phyloP scores from a whole-genome alignment of 2,888 invertebrate genomes.

The Bellardia pandia region DNA sequence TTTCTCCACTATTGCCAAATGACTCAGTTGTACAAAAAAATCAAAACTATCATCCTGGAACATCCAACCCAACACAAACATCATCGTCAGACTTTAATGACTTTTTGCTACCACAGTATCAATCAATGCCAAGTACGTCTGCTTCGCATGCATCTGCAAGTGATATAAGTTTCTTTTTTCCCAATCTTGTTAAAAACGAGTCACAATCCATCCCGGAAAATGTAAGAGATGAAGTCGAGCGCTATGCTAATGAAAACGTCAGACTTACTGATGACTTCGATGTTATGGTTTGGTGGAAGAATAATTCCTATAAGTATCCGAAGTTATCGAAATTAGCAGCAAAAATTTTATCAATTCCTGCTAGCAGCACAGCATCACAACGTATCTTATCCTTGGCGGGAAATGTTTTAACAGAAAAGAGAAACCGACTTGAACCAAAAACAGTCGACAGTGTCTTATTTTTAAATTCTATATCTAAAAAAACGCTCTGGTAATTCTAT shows the following conservation, averaged over 20 bases:
- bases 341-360: conserved; percentile 37
- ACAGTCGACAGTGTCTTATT: neutral
- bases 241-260: conserved; percentile 50
- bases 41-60: neutral
- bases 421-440: neutral
- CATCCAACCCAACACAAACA: neutral
- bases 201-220: neutral
- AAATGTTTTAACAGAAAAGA: conserved; percentile 31
- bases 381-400: conserved; percentile 4
- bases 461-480: neutral
- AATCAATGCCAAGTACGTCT: neutral
- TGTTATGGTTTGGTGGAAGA: conserved; percentile 58
- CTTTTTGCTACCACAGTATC: neutral
- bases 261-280: conserved; percentile 58
- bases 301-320: conserved; percentile 60
- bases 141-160: neutral
- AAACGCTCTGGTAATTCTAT: neutral
- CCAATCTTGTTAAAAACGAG: neutral
- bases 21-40: neutral
- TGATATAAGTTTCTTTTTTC: neutral
- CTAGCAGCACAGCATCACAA: conserved; percentile 25
- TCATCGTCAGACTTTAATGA: conserved; percentile 1
- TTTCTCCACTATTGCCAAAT: neutral
- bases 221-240: neutral
- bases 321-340: conserved; percentile 20